These are phyloP conservation scores for Megaustenia siamemsis DNA, from an alignment of 2,888 invertebrate species.

Conservation along the genomic window DNA sequence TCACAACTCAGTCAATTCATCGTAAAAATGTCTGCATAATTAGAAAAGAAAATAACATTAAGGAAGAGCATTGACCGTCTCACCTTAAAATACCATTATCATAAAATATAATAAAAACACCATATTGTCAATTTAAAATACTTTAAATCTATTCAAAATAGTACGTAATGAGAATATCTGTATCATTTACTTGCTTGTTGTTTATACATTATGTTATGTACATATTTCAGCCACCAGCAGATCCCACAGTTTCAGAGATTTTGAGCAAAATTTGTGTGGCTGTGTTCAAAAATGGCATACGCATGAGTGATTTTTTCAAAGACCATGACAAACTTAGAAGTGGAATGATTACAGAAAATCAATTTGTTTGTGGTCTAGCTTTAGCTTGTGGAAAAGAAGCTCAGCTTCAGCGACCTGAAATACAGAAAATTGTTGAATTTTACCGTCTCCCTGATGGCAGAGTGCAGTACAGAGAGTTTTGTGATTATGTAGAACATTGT, in stretches of 20 bases:
- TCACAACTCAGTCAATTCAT: no score
- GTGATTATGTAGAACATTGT: conserved; percentile 80
- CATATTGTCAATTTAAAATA: no score
- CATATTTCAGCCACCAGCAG: conserved; percentile 67
- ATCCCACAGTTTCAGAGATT: conserved; percentile 77
- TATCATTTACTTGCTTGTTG: neutral
- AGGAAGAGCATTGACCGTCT: no score
- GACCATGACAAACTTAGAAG: conserved; percentile 79
- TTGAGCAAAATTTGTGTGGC: conserved; percentile 78
- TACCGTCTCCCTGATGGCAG: conserved; percentile 77
- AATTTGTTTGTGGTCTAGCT: conserved; percentile 79
- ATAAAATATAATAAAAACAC: no score
- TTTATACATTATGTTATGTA: neutral
- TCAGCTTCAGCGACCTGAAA: conserved; percentile 76
- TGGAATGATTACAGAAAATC: conserved; percentile 79
- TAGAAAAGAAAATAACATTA: no score
- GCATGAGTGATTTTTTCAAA: conserved; percentile 79
- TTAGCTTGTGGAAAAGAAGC: conserved; percentile 79
- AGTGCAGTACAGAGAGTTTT: conserved; percentile 79
- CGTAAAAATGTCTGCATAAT: no score
- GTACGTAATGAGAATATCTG: no score
- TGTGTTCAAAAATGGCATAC: conserved; percentile 78
- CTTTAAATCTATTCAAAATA: no score
- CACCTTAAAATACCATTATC: no score
- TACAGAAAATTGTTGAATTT: conserved; percentile 78